Evolutionary conservation across 2,797 vertebrate genomes (phyloP), one percentile per base, ranked within the genome.

Genomic region (Cyclopterus lumpus): DNA sequence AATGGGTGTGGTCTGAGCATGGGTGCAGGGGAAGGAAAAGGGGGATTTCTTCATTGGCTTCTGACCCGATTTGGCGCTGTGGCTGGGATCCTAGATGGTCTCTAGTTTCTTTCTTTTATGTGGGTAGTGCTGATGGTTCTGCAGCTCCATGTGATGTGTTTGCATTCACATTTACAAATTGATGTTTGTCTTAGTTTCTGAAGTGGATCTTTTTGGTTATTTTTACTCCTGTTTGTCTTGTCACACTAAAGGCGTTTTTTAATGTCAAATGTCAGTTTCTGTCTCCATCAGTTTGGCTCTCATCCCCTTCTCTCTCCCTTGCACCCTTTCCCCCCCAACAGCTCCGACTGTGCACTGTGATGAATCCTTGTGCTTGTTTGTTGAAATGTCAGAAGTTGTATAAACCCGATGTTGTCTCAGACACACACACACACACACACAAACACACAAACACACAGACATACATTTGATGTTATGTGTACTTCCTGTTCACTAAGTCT

Each of bases 231-330:
- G 26, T 51, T 66, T 58, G 53, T 55, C 0, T 2, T 60, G 32
- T 61, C 18, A 66, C 58, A 42, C 26, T 28, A 67, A 74, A 86
- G 64, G 76, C 66, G 58, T 88, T 75, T 66, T 76, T 64, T 73
- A 84, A 89, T 85, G 87, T 86, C 77, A 88, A 71, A 82, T 77
- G 78, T 86, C 85, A 76, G 14, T 66, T 85, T 82, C 46, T 60
- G 48, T 77, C 77, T 77, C 48, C 83, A 49, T 88, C 77, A 72
- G 74, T 73, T 76, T 76, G n/a, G 22, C 26, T 64, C 48, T 81
- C 75, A 65, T 38, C 64, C 73, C 49, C 51, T 32, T 49, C 38
- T 60, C 49, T 73, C 36, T n/a, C 26, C 7, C 7, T 69, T 49
- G 72, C 18, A 22, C 30, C 57, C 6, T 18, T 5, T 51, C 32